Evolutionary conservation across 53 echinoderm and acorn worm genomes (phyloP).

Genomic region (Holothuria scabra): DNA sequence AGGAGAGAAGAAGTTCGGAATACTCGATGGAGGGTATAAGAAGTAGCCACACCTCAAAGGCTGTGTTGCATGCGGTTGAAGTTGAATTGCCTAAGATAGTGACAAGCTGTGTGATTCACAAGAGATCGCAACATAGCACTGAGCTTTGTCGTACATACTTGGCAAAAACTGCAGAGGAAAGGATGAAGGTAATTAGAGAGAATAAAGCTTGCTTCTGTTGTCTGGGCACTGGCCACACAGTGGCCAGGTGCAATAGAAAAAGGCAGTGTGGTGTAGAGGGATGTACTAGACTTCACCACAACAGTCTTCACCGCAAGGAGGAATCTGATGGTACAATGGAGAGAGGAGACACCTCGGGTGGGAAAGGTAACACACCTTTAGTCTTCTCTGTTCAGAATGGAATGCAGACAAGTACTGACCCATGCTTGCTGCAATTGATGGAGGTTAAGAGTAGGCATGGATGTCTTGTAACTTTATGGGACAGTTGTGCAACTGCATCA

Average conservation of each 20-base stretch:
- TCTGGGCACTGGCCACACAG: slow-evolving; percentile 39
- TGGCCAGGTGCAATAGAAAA: slow-evolving; percentile 33
- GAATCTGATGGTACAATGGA: neutral
- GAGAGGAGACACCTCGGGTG: neutral
- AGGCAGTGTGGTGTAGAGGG: slow-evolving; percentile 38
- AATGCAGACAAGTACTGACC: slow-evolving; percentile 32
- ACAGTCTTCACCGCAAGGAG: slow-evolving; percentile 22
- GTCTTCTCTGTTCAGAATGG: slow-evolving; percentile 15
- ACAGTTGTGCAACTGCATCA: slow-evolving; percentile 59
- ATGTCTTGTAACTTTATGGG: slow-evolving; percentile 53
- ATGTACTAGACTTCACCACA: slow-evolving; percentile 53
- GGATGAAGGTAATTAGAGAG: slow-evolving; percentile 33
- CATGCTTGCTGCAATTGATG: slow-evolving; percentile 59
- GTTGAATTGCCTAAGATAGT: neutral
- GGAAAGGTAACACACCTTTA: neutral
- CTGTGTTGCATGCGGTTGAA: slow-evolving; percentile 14
- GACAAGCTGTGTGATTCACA: slow-evolving; percentile 43
- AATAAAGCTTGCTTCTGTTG: slow-evolving; percentile 48
- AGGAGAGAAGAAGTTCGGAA: slow-evolving; percentile 35
- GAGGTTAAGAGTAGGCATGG: slow-evolving; percentile 31
- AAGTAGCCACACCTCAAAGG: slow-evolving; percentile 26
- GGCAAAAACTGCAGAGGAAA: slow-evolving; percentile 11
- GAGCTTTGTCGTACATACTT: slow-evolving; percentile 36
- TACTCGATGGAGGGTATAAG: slow-evolving; percentile 48
- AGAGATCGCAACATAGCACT: slow-evolving; percentile 34